These are phyloP conservation scores for Poecilobothrus nobilitatus DNA, from an alignment of 2,888 invertebrate genomes.

Conservation along the genomic window DNA sequence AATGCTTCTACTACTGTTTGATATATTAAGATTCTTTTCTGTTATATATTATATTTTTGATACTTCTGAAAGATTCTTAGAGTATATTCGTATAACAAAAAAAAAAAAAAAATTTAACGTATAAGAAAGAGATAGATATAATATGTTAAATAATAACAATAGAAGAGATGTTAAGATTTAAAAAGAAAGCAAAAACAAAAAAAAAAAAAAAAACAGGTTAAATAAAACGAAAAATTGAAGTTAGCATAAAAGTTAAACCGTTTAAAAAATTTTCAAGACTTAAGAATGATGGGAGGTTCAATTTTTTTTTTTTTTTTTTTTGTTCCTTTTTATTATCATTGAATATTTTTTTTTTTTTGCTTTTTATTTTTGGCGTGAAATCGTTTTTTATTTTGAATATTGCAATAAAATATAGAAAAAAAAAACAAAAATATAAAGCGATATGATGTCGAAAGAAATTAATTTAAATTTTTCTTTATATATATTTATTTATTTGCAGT, in stretches of 20 bases:
- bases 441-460: no score
- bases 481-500: no score
- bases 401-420: no score
- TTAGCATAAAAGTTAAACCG: background rate
- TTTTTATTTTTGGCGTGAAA: no score
- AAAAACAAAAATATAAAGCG: no score
- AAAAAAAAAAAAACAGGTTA: background rate
- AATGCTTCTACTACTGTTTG: background rate
- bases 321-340: no score
- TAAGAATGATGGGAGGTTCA: background rate
- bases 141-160: no score
- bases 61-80: background rate
- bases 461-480: no score
- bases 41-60: background rate
- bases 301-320: background rate
- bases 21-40: background rate
- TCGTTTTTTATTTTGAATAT: no score
- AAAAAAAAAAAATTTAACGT: no score
- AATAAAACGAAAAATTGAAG: background rate
- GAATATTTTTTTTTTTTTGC: no score
- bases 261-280: constrained; percentile 1
- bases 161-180: background rate
- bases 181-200: background rate
- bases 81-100: background rate
- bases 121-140: no score